Conservation (phyloP, 2,113 vertebrate genomes). For the Chloebia gouldiae region DNA sequence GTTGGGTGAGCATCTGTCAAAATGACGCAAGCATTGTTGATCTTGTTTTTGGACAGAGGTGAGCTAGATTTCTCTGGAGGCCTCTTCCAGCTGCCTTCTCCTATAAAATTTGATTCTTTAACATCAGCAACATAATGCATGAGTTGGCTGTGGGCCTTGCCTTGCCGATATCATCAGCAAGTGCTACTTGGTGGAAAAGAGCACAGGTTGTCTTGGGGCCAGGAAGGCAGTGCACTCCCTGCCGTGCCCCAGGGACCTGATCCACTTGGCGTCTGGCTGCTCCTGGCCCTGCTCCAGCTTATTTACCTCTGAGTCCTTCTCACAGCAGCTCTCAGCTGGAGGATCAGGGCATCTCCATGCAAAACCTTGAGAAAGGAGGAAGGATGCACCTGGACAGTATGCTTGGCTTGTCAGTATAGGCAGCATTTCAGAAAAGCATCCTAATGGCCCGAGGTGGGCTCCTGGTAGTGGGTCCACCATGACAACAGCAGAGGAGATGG, state of each 20-base stretch:
- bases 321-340: not conserved
- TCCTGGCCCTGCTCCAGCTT: not conserved
- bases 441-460: not conserved
- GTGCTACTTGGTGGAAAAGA: constrained; percentile 32
- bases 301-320: not conserved
- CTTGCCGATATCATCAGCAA: constrained; percentile 37
- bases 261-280: not conserved
- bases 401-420: not conserved
- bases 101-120: constrained; percentile 55
- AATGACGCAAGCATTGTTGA: constrained; percentile 22
- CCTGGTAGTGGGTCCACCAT: not conserved
- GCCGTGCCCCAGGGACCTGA: not conserved
- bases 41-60: constrained; percentile 33
- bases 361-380: not conserved
- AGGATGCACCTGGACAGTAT: not conserved
- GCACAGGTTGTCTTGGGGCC: not conserved
- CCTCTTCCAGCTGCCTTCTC: constrained; percentile 53
- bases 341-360: not conserved
- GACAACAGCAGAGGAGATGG: not conserved
- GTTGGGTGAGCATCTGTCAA: constrained; percentile 8
- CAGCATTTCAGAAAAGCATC: not conserved
- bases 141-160: constrained; percentile 46
- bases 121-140: constrained; percentile 50
- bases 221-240: not conserved
- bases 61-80: constrained; percentile 33